Percentiles rank a stretch among this genome's conserved stretches.
phyloP scores from a whole-genome alignment of 1,140 invertebrate species.

The Ostrea denselamellosa region DNA sequence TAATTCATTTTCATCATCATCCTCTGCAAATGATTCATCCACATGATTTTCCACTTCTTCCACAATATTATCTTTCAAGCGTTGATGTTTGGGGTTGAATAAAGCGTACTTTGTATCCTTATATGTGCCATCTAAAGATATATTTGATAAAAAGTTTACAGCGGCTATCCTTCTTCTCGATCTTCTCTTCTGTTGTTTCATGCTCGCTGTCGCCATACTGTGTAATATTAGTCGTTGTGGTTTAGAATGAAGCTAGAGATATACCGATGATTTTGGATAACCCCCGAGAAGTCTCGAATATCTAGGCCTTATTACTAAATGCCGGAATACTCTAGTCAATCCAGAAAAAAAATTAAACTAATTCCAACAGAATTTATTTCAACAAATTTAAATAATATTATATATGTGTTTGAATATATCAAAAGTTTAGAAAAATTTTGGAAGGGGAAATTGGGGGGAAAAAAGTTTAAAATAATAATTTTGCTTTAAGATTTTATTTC shows the following conservation, averaged over 20 bases:
- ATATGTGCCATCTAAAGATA: slow-evolving; percentile 94
- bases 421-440: too few species aligned
- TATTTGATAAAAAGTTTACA: slow-evolving; percentile 92
- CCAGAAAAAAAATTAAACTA: too few species aligned
- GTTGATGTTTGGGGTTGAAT: slow-evolving; percentile 67
- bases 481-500: too few species aligned
- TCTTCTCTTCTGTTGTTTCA: slow-evolving; percentile 65
- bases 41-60: slow-evolving; percentile 42
- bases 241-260: not conserved
- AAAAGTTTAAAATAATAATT: too few species aligned
- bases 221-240: not conserved
- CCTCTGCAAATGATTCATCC: slow-evolving; percentile 20
- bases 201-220: slow-evolving; percentile 67
- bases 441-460: too few species aligned
- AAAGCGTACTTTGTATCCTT: slow-evolving; percentile 87
- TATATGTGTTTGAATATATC: too few species aligned
- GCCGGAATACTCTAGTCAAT: too few species aligned
- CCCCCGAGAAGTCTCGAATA: not conserved
- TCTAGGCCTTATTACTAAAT: too few species aligned
- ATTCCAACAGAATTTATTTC: too few species aligned
- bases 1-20: slow-evolving; percentile 35
- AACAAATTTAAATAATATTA: too few species aligned
- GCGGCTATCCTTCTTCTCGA: slow-evolving; percentile 71
- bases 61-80: slow-evolving; percentile 54
- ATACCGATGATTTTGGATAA: not conserved